These are phyloP conservation scores for Andrena trimmerana DNA, from an alignment of 2,888 invertebrate species.

Conservation along the genomic window DNA sequence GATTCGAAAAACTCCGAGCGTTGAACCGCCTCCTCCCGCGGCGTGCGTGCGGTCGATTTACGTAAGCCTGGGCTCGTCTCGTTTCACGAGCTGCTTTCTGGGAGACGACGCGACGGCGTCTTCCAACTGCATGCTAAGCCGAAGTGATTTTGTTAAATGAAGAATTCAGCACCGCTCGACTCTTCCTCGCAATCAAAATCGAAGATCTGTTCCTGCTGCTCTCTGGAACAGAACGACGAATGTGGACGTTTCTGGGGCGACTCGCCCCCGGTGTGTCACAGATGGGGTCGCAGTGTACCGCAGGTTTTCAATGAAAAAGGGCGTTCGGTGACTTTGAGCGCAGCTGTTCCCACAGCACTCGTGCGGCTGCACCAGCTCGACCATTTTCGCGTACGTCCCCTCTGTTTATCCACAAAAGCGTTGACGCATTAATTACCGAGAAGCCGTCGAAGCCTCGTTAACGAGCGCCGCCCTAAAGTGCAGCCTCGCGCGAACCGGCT, in stretches of 20 bases:
- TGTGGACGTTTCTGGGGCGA: background rate
- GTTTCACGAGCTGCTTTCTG: background rate
- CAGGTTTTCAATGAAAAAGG: constrained; percentile 4
- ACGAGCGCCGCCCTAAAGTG: constrained; percentile 20
- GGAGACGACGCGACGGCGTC: background rate
- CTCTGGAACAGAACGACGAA: no score
- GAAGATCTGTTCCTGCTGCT: no score
- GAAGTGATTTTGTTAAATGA: no score
- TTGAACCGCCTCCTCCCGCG: constrained; percentile 35
- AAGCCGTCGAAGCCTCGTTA: constrained; percentile 47
- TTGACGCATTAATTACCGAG: constrained; percentile 40
- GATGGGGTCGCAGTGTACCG: background rate
- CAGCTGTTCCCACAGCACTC: constrained; percentile 6
- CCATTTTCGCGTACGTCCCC: constrained; percentile 2
- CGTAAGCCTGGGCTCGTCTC: constrained; percentile 7
- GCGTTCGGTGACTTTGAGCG: constrained; percentile 1
- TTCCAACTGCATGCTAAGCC: no score
- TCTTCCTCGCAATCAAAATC: no score
- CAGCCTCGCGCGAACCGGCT: background rate
- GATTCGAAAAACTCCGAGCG: constrained; percentile 44
- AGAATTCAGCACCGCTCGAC: no score
- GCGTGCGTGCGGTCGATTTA: constrained; percentile 20
- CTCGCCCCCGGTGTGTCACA: background rate
- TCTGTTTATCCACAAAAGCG: constrained; percentile 7
- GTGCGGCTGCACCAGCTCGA: background rate